Base-by-base conservation (phyloP, 2,797 vertebrate genomes). In the Balearica regulorum region DNA sequence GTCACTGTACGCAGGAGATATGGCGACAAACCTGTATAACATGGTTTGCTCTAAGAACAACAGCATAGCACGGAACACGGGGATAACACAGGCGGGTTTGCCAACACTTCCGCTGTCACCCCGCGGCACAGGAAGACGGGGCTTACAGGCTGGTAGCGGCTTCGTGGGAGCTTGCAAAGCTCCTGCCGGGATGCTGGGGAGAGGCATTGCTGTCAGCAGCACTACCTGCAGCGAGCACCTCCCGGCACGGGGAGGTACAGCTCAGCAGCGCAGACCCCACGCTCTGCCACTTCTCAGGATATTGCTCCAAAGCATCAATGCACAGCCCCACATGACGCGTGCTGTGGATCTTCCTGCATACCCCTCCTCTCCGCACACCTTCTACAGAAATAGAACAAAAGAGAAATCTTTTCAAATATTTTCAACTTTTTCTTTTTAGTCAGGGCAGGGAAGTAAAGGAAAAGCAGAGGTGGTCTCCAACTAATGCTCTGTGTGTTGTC, bases 221-320 rank as follows among this genome's bases (percentile, higher is more conserved):
- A 4, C 1, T 1, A 13, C 3, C 53, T 6, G 13, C 39, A 25
- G 37, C 17, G 4, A 13, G 31, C 1, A 3, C 10, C 29, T 33
- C 14, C 14, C 3, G 21, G 31, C 1, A 7, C 31, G 33, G 11
- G 8, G 12, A 7, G 15, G 46, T 2, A 9, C 20, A 8, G 29
- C 15, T 2, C 16, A 5, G 37, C 9, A 4, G 29, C 9, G 11
- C 60, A 26, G 48, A n/a, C 49, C 49, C 24, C 57, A 1, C 3
- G 1, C 53, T 6, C 57, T 2, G 33, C 69, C 9, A 1, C 11
- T 46, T 35, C 58, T 22, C 41, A 20, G 31, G 16, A 13, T 25
- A 11, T 5, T 4, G 46, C 25, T 24, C 18, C 16, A 65, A 49
- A 11, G 16, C 51, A 25, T 3, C 41, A 11, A 1, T 2, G 25